Percentiles rank a stretch among this genome's conserved stretches.
Conservation (phyloP, 1,140 invertebrate species). For the Sinella curviseta region DNA sequence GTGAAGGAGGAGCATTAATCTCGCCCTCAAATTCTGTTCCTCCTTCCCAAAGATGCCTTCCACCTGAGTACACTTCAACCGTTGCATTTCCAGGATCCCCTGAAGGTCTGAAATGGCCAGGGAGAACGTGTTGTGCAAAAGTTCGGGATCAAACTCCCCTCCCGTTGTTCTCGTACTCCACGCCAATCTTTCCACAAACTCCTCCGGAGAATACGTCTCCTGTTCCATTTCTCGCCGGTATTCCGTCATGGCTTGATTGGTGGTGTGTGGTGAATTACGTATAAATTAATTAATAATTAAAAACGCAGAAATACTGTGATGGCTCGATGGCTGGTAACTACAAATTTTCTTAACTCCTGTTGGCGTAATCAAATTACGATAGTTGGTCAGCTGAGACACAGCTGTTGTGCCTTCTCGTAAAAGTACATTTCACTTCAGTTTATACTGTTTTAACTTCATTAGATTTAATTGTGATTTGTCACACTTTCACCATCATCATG, state of each 20-base stretch:
- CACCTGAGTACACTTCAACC: constrained; percentile 55
- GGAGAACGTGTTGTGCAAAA: constrained; percentile 64
- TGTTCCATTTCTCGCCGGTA: constrained; percentile 55
- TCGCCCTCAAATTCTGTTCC: constrained; percentile 54
- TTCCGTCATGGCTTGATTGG: constrained; percentile 43
- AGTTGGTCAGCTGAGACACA: too few species aligned
- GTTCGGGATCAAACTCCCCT: constrained; percentile 69
- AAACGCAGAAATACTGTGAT: too few species aligned
- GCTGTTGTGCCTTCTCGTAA: too few species aligned
- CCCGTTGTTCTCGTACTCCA: constrained; percentile 83
- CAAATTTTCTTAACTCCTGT: too few species aligned
- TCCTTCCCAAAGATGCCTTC: constrained; percentile 82
- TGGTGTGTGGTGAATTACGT: too few species aligned
- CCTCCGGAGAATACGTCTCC: constrained; percentile 95
- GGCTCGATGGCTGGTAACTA: too few species aligned
- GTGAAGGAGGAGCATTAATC: constrained; percentile 40
- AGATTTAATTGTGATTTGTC: too few species aligned
- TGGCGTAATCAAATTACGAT: too few species aligned
- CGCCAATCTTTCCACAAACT: constrained; percentile 94
- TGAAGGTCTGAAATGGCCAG: constrained; percentile 43
- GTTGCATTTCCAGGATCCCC: constrained; percentile 44
- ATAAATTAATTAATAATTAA: too few species aligned
- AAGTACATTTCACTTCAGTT: too few species aligned
- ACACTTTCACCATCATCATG: too few species aligned
- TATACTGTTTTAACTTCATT: too few species aligned